Evolutionary conservation across 2,113 vertebrate genomes (phyloP).

Genomic region (Tretioscincus oriximinensis): DNA sequence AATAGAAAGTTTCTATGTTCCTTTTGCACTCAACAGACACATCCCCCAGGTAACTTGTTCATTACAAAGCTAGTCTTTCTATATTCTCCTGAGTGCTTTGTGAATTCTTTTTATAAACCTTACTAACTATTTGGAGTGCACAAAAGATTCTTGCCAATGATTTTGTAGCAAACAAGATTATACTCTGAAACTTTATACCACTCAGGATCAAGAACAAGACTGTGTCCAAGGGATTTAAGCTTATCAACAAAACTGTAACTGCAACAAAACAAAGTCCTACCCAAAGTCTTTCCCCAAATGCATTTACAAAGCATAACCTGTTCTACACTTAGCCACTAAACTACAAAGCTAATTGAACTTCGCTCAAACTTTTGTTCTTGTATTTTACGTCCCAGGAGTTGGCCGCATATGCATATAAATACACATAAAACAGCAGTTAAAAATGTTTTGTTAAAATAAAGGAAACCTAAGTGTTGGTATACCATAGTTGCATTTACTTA

Average conservation of each 20-base stretch:
- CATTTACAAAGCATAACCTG: not conserved
- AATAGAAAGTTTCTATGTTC: not conserved
- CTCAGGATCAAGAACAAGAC: not conserved
- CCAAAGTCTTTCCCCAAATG: not conserved
- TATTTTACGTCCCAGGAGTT: not conserved
- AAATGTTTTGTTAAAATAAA: not conserved
- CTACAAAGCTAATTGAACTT: not conserved
- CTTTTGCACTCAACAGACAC: not conserved
- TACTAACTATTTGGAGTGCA: not conserved
- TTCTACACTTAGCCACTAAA: not conserved
- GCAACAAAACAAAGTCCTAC: not conserved
- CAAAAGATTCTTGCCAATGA: not conserved
- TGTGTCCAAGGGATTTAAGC: not conserved
- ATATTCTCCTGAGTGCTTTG: not conserved
- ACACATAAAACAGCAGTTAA: not conserved
- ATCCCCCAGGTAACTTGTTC: not conserved
- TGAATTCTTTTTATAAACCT: not conserved
- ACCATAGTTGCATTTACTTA: not conserved
- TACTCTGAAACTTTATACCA: not conserved
- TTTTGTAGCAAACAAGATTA: constrained; percentile 7
- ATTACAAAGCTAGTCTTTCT: not conserved
- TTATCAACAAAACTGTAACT: constrained; percentile 14
- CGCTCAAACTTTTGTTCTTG: not conserved
- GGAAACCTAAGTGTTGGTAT: not conserved
- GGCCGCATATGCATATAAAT: not conserved